Evolutionary conservation across 2,888 invertebrate genomes (phyloP).

Genomic region (Lathronympha strigana): DNA sequence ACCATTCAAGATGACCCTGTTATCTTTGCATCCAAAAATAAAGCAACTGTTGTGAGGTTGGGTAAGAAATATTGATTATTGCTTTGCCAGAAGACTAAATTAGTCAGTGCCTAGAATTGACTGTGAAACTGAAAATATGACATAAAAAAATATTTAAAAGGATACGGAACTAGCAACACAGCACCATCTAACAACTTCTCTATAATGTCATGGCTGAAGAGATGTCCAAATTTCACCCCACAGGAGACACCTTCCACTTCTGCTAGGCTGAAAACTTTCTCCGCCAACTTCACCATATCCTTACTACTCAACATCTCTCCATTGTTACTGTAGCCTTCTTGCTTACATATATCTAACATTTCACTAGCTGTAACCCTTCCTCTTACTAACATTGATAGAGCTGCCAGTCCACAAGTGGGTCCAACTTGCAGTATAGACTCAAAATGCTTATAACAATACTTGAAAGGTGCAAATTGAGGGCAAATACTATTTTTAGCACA

Average conservation of each 20-base stretch:
- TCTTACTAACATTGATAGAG: conserved; percentile 90
- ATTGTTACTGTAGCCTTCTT: conserved; percentile 88
- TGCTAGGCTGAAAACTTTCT: conserved; percentile 80
- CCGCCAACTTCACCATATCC: conserved; percentile 86
- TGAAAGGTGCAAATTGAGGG: conserved; percentile 74
- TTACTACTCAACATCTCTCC: conserved; percentile 95
- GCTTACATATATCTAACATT: conserved; percentile 85
- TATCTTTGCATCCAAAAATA: not conserved
- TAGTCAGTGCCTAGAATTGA: not conserved
- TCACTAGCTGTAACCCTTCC: conserved; percentile 83
- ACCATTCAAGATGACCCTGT: not conserved
- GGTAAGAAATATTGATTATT: not conserved
- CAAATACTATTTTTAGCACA: conserved; percentile 84
- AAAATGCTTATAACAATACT: conserved; percentile 72
- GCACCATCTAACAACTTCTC: conserved; percentile 83
- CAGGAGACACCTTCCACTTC: conserved; percentile 66
- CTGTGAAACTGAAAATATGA: not conserved
- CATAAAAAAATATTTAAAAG: conserved; percentile 62
- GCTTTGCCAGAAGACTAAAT: not conserved
- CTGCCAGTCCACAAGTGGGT: conserved; percentile 95
- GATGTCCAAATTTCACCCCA: conserved; percentile 67
- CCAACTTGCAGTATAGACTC: conserved; percentile 81
- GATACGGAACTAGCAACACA: conserved; percentile 86
- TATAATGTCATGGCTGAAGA: conserved; percentile 78
- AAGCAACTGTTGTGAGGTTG: not conserved